Evolutionary conservation across 2,888 invertebrate genomes (phyloP).

Genomic region (Macaria notata): DNA sequence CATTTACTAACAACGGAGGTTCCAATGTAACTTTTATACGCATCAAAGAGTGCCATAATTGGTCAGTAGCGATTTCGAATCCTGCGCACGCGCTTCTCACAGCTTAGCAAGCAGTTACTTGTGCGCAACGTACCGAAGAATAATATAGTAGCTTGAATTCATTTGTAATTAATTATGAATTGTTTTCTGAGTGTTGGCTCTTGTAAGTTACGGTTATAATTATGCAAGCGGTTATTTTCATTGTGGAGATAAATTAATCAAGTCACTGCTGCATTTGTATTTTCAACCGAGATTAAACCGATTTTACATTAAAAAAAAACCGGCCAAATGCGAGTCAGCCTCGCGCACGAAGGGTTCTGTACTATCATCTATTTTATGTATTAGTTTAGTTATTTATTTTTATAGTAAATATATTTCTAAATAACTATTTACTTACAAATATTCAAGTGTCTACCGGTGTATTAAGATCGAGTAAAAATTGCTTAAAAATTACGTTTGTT

Average conservation of each 20-base stretch:
- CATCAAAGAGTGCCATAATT: conserved; percentile 60
- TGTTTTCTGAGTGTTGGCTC: conserved; percentile 31
- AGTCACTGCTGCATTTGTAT: no score
- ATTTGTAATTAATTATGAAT: conserved; percentile 45
- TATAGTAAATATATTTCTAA: no score
- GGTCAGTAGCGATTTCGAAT: conserved; percentile 62
- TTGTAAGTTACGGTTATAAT: conserved; percentile 34
- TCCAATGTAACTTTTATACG: conserved; percentile 44
- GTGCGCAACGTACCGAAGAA: conserved; percentile 35
- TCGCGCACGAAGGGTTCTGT: no score
- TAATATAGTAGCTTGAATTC: conserved; percentile 33
- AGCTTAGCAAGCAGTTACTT: conserved; percentile 6
- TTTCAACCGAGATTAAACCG: no score
- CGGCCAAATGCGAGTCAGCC: no score
- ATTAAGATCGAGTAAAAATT: no score
- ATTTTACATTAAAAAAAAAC: no score
- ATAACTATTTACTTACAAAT: no score
- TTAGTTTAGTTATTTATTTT: no score
- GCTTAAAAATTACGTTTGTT: no score
- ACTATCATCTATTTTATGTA: no score
- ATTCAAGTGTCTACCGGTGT: no score
- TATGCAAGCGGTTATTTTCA: conserved; percentile 13
- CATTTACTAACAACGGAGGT: conserved; percentile 25
- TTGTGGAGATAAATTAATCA: background rate
- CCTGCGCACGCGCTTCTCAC: conserved; percentile 50